Evolutionary conservation across 1,140 invertebrate species (phyloP).

Genomic region (Pogonognathellus flavescens): DNA sequence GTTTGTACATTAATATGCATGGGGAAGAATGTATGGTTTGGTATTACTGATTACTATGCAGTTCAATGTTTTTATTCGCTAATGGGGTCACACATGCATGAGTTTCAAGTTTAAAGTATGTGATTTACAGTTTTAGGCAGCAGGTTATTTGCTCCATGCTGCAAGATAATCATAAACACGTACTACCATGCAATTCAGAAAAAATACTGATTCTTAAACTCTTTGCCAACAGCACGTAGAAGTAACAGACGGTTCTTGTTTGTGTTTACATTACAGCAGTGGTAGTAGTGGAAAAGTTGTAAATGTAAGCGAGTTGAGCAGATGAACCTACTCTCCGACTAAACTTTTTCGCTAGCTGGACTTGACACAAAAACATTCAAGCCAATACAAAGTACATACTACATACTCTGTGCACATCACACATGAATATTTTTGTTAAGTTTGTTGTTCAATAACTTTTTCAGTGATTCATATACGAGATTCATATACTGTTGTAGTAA

Average conservation of each 20-base stretch:
- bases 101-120: constrained; percentile 44
- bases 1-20: constrained; percentile 17
- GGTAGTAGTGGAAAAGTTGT: neutral
- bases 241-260: neutral
- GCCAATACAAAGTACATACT: neutral
- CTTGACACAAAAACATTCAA: constrained; percentile 39
- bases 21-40: neutral
- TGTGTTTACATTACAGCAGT: constrained; percentile 8
- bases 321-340: neutral
- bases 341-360: constrained; percentile 11
- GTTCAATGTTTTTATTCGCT: constrained; percentile 33
- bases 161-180: constrained; percentile 25
- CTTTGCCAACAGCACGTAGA: constrained; percentile 9
- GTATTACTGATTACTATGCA: neutral
- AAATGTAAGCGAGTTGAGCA: no score
- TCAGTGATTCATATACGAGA: no score
- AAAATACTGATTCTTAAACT: neutral
- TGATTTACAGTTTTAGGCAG: constrained; percentile 50
- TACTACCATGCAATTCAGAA: constrained; percentile 15
- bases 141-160: constrained; percentile 30
- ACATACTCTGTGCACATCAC: neutral
- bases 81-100: constrained; percentile 56
- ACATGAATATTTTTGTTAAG: no score
- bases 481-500: no score
- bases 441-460: no score